phyloP scores from a whole-genome alignment of 2,797 vertebrate genomes.

The Phoeniculus purpureus region DNA sequence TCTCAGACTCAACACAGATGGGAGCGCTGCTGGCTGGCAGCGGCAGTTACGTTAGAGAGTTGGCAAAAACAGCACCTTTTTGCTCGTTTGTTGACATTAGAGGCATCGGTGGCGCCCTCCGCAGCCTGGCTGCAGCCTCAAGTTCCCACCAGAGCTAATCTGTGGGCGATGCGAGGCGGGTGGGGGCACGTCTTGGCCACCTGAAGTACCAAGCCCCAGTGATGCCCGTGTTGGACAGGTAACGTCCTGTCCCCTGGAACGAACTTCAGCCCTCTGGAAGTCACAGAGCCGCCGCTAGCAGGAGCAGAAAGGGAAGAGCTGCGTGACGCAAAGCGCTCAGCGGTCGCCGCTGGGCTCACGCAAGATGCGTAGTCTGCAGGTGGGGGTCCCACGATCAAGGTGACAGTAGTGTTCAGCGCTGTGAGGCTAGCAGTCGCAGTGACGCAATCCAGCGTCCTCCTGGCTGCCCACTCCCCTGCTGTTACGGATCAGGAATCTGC shows the following conservation, averaged over 20 bases:
- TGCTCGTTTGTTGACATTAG: constrained; percentile 27
- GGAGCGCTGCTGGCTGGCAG: constrained; percentile 44
- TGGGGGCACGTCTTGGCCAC: background rate
- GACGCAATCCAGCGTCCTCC: too few relatives aligned
- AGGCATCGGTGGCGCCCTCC: background rate
- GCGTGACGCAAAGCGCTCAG: too few relatives aligned
- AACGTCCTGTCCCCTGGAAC: background rate
- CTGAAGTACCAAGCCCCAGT: background rate
- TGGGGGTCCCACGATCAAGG: too few relatives aligned
- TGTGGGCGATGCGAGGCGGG: too few relatives aligned
- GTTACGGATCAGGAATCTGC: too few relatives aligned
- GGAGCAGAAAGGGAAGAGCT: too few relatives aligned
- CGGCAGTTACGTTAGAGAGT: background rate
- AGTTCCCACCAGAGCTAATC: background rate
- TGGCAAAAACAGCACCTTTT: constrained; percentile 24
- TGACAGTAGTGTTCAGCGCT: too few relatives aligned
- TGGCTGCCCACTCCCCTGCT: too few relatives aligned
- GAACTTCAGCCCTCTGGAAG: background rate
- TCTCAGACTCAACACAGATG: constrained; percentile 63
- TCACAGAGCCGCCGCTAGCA: too few relatives aligned
- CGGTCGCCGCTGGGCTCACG: too few relatives aligned
- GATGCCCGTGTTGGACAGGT: background rate
- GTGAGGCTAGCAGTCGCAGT: too few relatives aligned
- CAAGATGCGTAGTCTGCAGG: too few relatives aligned
- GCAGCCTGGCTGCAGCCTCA: background rate